Conservation (phyloP, 2,888 invertebrate species). For the Helobdella robusta region DNA sequence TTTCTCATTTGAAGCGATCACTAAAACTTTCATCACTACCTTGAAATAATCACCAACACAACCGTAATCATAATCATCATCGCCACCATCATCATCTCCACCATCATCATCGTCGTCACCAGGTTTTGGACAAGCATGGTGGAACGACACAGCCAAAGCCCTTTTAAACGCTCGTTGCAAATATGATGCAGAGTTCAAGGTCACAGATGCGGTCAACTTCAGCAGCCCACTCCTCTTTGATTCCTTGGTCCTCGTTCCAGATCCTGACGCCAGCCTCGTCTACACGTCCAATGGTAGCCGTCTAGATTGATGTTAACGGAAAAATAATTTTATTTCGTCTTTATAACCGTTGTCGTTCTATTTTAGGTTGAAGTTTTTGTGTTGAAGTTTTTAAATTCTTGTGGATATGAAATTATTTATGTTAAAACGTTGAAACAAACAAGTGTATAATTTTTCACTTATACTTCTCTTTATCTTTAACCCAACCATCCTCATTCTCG, state of each 20-base stretch:
- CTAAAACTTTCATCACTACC: no score
- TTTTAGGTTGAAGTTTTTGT: no score
- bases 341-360: no score
- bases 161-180: slow-evolving; percentile 33
- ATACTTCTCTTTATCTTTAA: no score
- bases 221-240: slow-evolving; percentile 32
- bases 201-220: slow-evolving; percentile 23
- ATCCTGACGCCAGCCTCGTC: slow-evolving; percentile 16
- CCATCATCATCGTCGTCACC: background rate
- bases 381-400: no score
- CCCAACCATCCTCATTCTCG: no score
- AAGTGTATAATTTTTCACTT: no score
- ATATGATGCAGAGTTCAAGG: slow-evolving; percentile 29
- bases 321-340: no score
- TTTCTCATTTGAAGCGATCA: no score
- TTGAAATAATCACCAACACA: no score
- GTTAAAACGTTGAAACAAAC: background rate
- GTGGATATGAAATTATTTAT: slow-evolving; percentile 2
- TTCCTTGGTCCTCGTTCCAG: slow-evolving; percentile 35
- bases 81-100: background rate
- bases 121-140: slow-evolving; percentile 29
- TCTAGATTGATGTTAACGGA: no score
- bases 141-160: slow-evolving; percentile 12
- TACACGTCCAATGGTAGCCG: slow-evolving; percentile 8
- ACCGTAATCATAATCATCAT: no score